These are phyloP conservation scores for Orchestes rusci DNA, from an alignment of 2,888 invertebrate genomes.

Conservation along the genomic window DNA sequence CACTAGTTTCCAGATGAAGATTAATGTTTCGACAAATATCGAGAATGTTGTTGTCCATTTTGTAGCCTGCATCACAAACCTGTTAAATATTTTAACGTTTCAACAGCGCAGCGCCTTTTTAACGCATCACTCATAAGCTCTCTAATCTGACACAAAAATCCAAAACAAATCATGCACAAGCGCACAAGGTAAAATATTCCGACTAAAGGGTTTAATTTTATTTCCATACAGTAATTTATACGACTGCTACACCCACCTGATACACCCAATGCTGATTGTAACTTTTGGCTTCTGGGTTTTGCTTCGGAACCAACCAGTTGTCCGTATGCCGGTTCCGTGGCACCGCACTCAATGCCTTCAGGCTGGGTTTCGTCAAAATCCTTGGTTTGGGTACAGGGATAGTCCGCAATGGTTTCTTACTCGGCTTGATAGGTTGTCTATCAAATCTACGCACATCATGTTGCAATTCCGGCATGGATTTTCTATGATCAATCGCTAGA, in stretches of 20 bases:
- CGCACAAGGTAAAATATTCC: too few relatives aligned
- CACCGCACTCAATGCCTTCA: constrained; percentile 57
- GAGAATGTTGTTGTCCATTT: too few relatives aligned
- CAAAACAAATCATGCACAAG: too few relatives aligned
- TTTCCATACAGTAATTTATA: too few relatives aligned
- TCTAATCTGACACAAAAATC: too few relatives aligned
- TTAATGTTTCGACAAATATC: too few relatives aligned
- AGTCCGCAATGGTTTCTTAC: constrained; percentile 51
- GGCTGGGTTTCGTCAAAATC: constrained; percentile 59
- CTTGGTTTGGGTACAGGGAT: constrained; percentile 34
- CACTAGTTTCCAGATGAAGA: too few relatives aligned
- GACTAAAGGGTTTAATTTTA: constrained; percentile 7
- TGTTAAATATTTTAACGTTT: too few relatives aligned
- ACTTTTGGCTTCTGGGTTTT: constrained; percentile 46
- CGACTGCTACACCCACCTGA: constrained; percentile 51
- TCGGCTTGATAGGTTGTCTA: constrained; percentile 47
- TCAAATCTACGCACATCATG: constrained; percentile 41
- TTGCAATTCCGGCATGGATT: constrained; percentile 41
- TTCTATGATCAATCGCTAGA: constrained; percentile 31
- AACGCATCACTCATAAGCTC: too few relatives aligned
- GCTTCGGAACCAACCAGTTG: constrained; percentile 65
- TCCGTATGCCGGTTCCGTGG: constrained; percentile 66
- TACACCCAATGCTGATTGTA: constrained; percentile 88
- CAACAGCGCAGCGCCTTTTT: too few relatives aligned
- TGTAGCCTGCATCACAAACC: too few relatives aligned